These are phyloP conservation scores for Antechinus flavipes DNA, from an alignment of 2,113 vertebrate genomes.

Conservation along the genomic window DNA sequence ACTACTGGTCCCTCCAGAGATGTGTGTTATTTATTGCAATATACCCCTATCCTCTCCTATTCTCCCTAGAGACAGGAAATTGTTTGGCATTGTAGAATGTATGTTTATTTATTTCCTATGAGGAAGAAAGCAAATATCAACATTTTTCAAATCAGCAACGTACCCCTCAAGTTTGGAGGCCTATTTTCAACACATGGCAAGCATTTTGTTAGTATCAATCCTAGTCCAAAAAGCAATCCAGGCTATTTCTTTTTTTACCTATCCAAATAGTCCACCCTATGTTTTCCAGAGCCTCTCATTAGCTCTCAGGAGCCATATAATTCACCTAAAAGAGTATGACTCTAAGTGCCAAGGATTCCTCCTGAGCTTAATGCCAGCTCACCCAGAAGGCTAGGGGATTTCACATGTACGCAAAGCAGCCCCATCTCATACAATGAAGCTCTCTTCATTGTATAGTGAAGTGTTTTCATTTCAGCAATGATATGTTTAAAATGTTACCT, in stretches of 20 bases:
- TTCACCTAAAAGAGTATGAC: not conserved
- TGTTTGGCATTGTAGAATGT: not conserved
- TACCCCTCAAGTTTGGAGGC: not conserved
- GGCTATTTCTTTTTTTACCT: not conserved
- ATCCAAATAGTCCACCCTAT: not conserved
- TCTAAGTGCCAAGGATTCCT: not conserved
- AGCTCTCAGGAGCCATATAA: not conserved
- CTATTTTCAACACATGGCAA: not conserved
- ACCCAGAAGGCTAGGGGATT: not conserved
- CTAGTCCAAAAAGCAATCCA: not conserved
- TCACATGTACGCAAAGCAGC: not conserved
- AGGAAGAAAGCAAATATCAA: not conserved
- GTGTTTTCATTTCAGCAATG: not conserved
- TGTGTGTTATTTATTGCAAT: not conserved
- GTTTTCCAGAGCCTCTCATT: not conserved
- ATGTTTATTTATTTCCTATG: not conserved
- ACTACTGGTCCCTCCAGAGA: not conserved
- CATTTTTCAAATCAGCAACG: not conserved
- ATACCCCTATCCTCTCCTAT: not conserved
- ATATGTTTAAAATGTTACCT: too few relatives aligned
- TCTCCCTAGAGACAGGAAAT: not conserved
- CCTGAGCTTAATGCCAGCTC: not conserved
- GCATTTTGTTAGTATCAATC: not conserved
- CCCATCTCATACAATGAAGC: not conserved
- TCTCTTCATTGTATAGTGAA: not conserved